A percentile compares a stretch with the other conserved stretches of the same genome.
Evolutionary conservation across 2,888 invertebrate species (phyloP).

Genomic region (Athalia cordata): DNA sequence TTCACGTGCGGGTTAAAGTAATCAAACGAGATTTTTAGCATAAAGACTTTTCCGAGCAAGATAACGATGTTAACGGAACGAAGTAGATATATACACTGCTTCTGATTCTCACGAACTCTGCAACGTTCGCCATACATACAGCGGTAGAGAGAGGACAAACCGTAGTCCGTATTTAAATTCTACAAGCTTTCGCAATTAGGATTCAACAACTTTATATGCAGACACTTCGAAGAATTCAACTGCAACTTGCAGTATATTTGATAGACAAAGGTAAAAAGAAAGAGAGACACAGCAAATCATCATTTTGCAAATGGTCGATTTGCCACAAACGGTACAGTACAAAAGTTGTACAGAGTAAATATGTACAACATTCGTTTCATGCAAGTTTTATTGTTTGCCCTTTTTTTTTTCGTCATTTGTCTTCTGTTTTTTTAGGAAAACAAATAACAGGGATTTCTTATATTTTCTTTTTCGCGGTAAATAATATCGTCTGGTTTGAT

Average conservation of each 20-base stretch:
- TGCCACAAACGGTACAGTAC: too few relatives aligned
- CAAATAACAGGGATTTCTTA: neutral
- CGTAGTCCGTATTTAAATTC: slow-evolving; percentile 32
- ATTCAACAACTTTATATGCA: neutral
- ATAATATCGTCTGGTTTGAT: neutral
- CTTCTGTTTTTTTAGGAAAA: too few relatives aligned
- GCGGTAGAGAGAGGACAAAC: neutral
- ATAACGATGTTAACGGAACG: slow-evolving; percentile 30
- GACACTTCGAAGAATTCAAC: neutral
- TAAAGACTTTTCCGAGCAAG: slow-evolving; percentile 43
- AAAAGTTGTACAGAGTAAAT: too few relatives aligned
- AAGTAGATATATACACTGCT: neutral
- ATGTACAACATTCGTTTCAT: too few relatives aligned
- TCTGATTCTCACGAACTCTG: neutral
- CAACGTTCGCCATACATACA: neutral
- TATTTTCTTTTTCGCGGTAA: neutral
- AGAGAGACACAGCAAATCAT: neutral
- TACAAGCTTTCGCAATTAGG: slow-evolving; percentile 21
- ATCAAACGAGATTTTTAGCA: slow-evolving; percentile 46
- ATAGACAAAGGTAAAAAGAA: neutral
- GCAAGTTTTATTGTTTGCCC: too few relatives aligned
- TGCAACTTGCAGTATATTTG: neutral
- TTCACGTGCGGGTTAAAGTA: slow-evolving; percentile 36
- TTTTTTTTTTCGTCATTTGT: too few relatives aligned
- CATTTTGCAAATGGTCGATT: too few relatives aligned